Percentiles rank a stretch among this genome's conserved stretches.
These are phyloP conservation scores for Pyrrhia umbra DNA, from an alignment of 2,888 invertebrate species.

Conservation along the genomic window DNA sequence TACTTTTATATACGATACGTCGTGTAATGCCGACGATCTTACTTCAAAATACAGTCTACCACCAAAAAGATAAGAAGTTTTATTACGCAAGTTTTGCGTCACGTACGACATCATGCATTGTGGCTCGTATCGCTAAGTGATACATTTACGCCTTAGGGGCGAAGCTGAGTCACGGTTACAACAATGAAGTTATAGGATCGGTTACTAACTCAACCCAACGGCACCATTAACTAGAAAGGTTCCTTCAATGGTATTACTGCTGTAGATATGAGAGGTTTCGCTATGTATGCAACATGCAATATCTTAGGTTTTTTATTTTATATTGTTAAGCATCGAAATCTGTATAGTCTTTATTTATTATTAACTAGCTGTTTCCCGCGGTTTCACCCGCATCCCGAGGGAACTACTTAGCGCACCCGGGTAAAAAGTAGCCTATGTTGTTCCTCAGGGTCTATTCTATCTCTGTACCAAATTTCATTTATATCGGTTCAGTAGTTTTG, in stretches of 20 bases:
- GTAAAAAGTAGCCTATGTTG: no score
- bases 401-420: no score
- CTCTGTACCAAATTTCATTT: no score
- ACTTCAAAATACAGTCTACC: constrained; percentile 30
- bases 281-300: constrained; percentile 12
- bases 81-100: constrained; percentile 39
- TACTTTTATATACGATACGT: no score
- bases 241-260: constrained; percentile 27
- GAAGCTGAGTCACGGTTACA: constrained; percentile 49
- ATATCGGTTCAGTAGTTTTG: no score
- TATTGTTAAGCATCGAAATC: neutral
- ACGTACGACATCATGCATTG: constrained; percentile 37
- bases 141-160: constrained; percentile 42
- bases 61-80: constrained; percentile 39
- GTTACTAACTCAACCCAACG: constrained; percentile 59
- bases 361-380: no score
- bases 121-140: constrained; percentile 48
- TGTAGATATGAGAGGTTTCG: constrained; percentile 17
- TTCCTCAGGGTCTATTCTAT: no score
- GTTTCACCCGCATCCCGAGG: no score
- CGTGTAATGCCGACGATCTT: constrained; percentile 9
- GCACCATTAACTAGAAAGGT: constrained; percentile 52
- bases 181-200: constrained; percentile 55
- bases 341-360: no score
- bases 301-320: neutral